phyloP scores from a whole-genome alignment of 2,888 invertebrate genomes.

The Leptopterna dolabrata region DNA sequence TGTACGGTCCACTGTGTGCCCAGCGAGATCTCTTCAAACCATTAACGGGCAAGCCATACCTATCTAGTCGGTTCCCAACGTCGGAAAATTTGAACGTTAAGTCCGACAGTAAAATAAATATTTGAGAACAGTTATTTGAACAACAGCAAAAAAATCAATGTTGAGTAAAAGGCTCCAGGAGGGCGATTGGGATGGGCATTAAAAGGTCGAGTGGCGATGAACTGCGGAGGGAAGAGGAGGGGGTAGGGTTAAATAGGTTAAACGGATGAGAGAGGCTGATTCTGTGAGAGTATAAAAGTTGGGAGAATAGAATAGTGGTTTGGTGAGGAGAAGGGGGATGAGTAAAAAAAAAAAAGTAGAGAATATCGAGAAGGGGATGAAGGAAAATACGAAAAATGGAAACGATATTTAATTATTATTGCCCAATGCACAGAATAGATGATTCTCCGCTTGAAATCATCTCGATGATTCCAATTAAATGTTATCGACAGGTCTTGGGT shows the following conservation, averaged over 20 bases:
- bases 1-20: too few species aligned
- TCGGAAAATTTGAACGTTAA: background rate
- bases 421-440: background rate
- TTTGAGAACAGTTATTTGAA: background rate
- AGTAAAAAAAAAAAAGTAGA: background rate
- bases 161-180: background rate
- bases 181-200: background rate
- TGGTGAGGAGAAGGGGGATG: background rate
- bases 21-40: background rate
- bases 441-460: background rate
- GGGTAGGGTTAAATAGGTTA: background rate
- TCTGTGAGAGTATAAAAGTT: background rate
- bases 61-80: background rate
- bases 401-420: background rate
- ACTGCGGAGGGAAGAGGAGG: background rate
- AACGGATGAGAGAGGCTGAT: background rate
- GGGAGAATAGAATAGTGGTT: background rate
- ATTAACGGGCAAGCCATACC: background rate
- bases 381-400: background rate
- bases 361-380: background rate
- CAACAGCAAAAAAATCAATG: background rate
- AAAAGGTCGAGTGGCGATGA: background rate
- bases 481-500: too few species aligned
- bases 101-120: background rate
- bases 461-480: too few species aligned